These are phyloP conservation scores for Spilosoma lubricipeda DNA, from an alignment of 2,888 invertebrate species.

Conservation along the genomic window DNA sequence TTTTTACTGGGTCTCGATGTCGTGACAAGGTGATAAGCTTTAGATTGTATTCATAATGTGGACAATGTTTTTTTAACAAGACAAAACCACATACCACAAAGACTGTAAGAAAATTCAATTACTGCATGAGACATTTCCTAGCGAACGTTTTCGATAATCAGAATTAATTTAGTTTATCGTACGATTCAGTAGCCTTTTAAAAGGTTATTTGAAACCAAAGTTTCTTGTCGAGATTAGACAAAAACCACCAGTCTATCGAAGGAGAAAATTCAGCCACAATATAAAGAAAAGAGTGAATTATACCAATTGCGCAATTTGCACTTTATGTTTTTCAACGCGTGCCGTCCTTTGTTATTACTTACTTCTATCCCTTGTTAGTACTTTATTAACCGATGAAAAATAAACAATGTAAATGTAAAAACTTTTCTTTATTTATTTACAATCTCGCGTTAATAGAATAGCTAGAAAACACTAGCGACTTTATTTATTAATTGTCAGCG, in stretches of 20 bases:
- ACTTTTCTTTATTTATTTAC: not conserved
- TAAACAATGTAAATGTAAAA: not conserved
- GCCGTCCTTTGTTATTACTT: not conserved
- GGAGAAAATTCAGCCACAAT: not conserved
- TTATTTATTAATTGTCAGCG: too few relatives aligned
- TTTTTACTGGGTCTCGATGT: too few relatives aligned
- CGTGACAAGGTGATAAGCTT: not conserved
- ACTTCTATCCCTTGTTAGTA: not conserved
- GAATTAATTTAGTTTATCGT: not conserved
- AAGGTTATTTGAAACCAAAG: not conserved
- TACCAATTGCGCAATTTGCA: not conserved
- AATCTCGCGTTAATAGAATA: not conserved
- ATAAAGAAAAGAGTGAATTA: not conserved
- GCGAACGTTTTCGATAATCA: not conserved
- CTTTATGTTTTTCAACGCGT: not conserved
- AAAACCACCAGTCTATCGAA: not conserved
- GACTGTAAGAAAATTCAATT: not conserved
- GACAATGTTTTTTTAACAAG: too few relatives aligned
- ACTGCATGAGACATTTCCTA: not conserved
- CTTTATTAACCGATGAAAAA: not conserved
- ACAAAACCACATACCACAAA: not conserved
- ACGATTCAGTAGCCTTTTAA: not conserved
- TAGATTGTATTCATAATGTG: not conserved
- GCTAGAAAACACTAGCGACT: too few relatives aligned
- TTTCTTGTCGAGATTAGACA: not conserved